Evolutionary conservation across 2,797 vertebrate species (phyloP), one percentile per base, ranked within the genome.

Genomic region (Sparus aurata): DNA sequence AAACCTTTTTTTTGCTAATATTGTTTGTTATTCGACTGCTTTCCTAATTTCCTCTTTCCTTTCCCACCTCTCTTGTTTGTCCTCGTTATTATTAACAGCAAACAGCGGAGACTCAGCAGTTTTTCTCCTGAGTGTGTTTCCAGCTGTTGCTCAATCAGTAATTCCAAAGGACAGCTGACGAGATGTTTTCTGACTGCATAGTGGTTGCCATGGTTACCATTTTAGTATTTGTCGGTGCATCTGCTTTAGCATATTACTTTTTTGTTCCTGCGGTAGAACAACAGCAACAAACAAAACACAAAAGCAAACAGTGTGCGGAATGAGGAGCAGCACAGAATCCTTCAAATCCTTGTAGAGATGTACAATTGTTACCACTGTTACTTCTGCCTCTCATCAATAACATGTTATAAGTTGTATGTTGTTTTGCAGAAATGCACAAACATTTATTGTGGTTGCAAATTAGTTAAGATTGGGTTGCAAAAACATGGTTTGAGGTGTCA

Each of bases 131-230:
- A 20, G 62, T 63, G 73, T 18, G 60, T 69, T 72, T 65, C 53
- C 72, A 47, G 50, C 57, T 75, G 55, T 66, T 61, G 68, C 76
- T 85, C 75, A 79, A 75, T 69, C 59, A 30, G 54, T 61, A 61
- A 79, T 46, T 64, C 41, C 17, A 13, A 17, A 65, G 49, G 47
- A 61, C 74, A 67, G 55, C 65, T 53, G 65, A 70, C 74, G 27
- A 46, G 58, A 60, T 58, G 49, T 60, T 62, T 58, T 69, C 64
- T 60, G 34, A 61, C 30, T 63, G 41, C 4, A 1, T 45, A 27
- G 30, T 45, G 41, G 73, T 73, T 59, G 22, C 43, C 38, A 54
- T 23, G 34, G 64, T n/a, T 43, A 79, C 57, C 38, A 3, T 4
- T 7, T 2, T 55, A 12, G 15, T 25, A 18, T 75, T 59, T 62